phyloP scores from a whole-genome alignment of 2,113 vertebrate species.

The Neolamprologus sp. region DNA sequence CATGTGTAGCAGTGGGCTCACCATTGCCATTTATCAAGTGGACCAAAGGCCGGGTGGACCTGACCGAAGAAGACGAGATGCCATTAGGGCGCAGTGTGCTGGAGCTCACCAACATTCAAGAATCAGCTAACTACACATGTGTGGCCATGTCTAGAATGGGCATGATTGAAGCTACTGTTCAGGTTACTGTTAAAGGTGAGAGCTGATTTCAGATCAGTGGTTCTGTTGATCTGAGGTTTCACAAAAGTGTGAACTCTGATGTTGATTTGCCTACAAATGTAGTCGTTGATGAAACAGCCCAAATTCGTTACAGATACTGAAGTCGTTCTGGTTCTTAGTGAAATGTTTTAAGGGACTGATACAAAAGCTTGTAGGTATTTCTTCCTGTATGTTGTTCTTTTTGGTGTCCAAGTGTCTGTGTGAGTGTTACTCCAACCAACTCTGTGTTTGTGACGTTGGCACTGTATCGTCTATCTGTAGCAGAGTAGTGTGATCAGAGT shows the following conservation, averaged over 20 bases:
- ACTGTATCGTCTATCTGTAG: background rate
- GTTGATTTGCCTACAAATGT: background rate
- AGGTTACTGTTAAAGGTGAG: background rate
- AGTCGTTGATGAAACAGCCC: background rate
- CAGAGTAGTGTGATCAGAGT: background rate
- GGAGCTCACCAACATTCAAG: background rate
- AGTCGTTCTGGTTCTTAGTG: background rate
- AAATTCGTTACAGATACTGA: background rate
- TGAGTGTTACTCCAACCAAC: background rate
- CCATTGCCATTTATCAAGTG: background rate
- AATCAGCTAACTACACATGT: background rate
- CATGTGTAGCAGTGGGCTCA: accelerated
- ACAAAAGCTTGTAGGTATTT: background rate
- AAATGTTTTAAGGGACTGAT: background rate
- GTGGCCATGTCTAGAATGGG: background rate
- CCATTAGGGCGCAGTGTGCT: background rate
- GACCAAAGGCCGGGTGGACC: background rate
- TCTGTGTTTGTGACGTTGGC: background rate
- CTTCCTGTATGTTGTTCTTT: background rate
- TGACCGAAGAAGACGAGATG: background rate
- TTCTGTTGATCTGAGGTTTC: background rate
- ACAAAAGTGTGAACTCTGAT: background rate
- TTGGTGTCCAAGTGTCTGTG: background rate
- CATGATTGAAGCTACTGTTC: background rate
- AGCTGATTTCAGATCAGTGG: background rate